Conservation (phyloP, 2,113 vertebrate genomes). For the Varanus komodoensis region DNA sequence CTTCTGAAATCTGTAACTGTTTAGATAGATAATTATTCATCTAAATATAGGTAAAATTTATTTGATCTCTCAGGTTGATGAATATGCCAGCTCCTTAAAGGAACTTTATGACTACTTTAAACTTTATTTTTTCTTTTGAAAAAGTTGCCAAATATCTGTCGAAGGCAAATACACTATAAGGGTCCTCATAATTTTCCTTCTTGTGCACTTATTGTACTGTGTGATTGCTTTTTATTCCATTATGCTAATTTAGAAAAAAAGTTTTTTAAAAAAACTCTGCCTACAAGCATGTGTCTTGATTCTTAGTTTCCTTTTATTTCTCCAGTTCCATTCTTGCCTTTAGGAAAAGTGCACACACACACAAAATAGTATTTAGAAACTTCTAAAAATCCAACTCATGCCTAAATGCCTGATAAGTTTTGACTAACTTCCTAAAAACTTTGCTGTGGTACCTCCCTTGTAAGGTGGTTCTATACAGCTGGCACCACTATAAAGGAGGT, state of each 20-base stretch:
- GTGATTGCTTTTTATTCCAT: background rate
- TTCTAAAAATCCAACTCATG: background rate
- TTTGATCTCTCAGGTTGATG: background rate
- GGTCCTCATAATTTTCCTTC: background rate
- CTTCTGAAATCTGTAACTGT: background rate
- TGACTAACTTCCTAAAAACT: background rate
- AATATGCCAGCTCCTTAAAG: background rate
- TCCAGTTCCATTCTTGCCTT: background rate
- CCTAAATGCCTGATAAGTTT: background rate
- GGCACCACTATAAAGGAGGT: background rate
- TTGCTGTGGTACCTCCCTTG: background rate
- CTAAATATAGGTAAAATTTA: background rate
- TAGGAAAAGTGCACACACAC: background rate
- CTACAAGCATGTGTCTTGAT: background rate
- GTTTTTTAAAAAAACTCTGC: background rate
- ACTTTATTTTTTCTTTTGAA: accelerated
- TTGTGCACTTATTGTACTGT: background rate
- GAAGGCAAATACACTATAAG: background rate
- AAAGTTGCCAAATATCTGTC: background rate
- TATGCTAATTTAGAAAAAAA: background rate
- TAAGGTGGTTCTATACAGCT: background rate
- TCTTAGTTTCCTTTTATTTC: background rate
- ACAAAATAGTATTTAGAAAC: background rate
- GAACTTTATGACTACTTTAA: background rate
- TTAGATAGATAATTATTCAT: background rate